phyloP scores from a whole-genome alignment of 2,797 vertebrate species.

The Alcedo quadribrachys region DNA sequence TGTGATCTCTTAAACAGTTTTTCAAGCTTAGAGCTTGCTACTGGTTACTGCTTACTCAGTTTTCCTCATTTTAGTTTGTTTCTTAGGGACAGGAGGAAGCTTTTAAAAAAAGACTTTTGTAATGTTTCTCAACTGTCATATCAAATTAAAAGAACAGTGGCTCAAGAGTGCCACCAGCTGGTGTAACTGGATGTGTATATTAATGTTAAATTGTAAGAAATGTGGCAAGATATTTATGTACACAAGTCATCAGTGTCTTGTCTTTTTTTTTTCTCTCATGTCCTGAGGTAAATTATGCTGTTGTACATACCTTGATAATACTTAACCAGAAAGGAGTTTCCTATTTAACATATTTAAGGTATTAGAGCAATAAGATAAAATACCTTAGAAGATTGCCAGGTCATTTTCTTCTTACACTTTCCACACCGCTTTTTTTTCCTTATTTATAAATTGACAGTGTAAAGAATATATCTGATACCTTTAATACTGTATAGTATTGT shows the following conservation, averaged over 20 bases:
- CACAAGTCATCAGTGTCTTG: background rate
- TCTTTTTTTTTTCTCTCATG: background rate
- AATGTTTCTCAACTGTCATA: background rate
- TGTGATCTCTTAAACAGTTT: background rate
- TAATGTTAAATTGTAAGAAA: background rate
- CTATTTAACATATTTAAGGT: background rate
- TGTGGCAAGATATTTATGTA: background rate
- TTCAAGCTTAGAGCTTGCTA: background rate
- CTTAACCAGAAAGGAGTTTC: background rate
- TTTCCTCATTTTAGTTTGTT: background rate
- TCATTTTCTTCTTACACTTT: background rate
- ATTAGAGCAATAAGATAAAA: background rate
- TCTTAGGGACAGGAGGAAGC: background rate
- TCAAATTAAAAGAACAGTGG: background rate
- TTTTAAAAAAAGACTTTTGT: background rate
- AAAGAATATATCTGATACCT: background rate
- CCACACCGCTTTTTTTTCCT: background rate
- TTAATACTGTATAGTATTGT: background rate
- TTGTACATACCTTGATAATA: background rate
- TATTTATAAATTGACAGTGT: background rate
- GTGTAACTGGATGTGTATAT: constrained; percentile 7
- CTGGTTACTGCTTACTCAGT: background rate
- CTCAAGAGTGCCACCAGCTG: constrained; percentile 66
- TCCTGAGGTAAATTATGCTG: background rate
- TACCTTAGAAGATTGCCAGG: background rate